A percentile compares a stretch with the other conserved stretches of the same genome.
phyloP scores from a whole-genome alignment of 1,140 invertebrate genomes.

The Hyposmocoma kahamanoa region DNA sequence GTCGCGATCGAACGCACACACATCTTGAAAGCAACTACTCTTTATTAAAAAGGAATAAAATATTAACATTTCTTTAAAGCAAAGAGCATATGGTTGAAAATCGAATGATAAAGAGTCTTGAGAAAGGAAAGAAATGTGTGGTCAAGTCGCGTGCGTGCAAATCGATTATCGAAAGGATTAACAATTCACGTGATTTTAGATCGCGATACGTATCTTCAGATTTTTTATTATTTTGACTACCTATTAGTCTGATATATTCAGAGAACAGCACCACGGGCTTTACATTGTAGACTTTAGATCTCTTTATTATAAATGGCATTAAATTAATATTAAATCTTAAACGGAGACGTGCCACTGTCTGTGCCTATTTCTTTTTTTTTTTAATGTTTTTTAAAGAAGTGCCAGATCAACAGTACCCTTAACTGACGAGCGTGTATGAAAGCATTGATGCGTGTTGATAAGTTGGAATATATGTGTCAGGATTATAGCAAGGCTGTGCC shows the following conservation, averaged over 20 bases:
- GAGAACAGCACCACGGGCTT: too few species aligned
- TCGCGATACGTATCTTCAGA: conserved; percentile 22
- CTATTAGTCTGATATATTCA: not conserved
- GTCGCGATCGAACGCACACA: conserved; percentile 31
- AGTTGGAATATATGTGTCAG: too few species aligned
- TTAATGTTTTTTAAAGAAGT: too few species aligned
- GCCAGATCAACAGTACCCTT: too few species aligned
- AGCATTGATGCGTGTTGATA: too few species aligned
- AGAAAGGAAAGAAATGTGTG: conserved; percentile 11
- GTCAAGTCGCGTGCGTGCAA: conserved; percentile 41
- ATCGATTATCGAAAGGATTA: conserved; percentile 43
- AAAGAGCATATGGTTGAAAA: conserved; percentile 11
- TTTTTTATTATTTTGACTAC: not conserved
- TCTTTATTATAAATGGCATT: too few species aligned
- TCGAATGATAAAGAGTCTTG: conserved; percentile 8
- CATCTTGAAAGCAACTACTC: conserved; percentile 5
- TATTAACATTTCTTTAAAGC: conserved; percentile 2
- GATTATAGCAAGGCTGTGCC: too few species aligned
- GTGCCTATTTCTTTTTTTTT: too few species aligned
- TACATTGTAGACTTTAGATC: too few species aligned
- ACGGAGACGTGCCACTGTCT: too few species aligned
- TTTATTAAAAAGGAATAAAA: not conserved
- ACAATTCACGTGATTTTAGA: conserved; percentile 24
- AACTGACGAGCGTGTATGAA: too few species aligned
- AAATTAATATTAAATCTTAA: too few species aligned